Evolutionary conservation across 2,888 invertebrate species (phyloP).

Genomic region (Argyresthia goedartella): DNA sequence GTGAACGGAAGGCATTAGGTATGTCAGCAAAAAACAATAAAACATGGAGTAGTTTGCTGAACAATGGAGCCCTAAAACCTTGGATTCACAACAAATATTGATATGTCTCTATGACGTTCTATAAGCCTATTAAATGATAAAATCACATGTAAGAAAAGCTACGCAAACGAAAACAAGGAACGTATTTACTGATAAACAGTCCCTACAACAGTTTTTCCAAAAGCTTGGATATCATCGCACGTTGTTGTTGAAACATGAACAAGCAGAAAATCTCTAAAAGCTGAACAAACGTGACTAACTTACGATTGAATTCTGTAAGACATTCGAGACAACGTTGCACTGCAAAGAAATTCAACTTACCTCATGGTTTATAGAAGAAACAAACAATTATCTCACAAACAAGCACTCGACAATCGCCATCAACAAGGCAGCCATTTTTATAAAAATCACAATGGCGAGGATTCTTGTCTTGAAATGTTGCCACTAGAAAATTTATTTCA

Average conservation of each 20-base stretch:
- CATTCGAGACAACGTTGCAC: constrained; percentile 27
- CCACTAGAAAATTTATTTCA: too few relatives aligned
- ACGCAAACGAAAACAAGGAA: not conserved
- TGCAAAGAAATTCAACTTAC: constrained; percentile 29
- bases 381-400: constrained; percentile 57
- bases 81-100: not conserved
- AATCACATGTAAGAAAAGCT: not conserved
- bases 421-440: constrained; percentile 67
- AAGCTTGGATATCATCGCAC: not conserved
- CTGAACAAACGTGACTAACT: constrained; percentile 19
- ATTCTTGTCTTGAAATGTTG: too few relatives aligned
- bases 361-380: constrained; percentile 49
- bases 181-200: not conserved
- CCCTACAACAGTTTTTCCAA: not conserved
- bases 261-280: constrained; percentile 5
- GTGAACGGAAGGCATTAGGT: not conserved
- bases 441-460: constrained; percentile 15
- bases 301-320: constrained; percentile 30
- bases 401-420: constrained; percentile 64
- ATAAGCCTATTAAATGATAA: not conserved
- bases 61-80: not conserved
- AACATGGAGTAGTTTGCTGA: not conserved
- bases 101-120: not conserved
- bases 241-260: constrained; percentile 1
- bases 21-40: not conserved